Percentiles rank a stretch among this genome's conserved stretches.
These are phyloP conservation scores for Agrilus planipennis DNA, from an alignment of 1,140 invertebrate genomes.

Conservation along the genomic window DNA sequence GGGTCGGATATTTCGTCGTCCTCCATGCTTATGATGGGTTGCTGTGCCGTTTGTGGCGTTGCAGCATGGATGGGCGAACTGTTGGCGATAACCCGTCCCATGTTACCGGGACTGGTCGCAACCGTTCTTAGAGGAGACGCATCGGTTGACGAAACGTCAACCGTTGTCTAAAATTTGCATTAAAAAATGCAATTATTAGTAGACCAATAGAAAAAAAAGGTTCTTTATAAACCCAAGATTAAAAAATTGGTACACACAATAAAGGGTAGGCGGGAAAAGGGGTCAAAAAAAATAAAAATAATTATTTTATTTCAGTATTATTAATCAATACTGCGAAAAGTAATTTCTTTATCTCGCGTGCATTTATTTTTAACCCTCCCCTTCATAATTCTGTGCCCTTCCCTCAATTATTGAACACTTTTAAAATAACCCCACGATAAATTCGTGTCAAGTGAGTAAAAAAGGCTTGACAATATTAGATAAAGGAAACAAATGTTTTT, in stretches of 20 bases:
- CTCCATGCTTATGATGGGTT: slow-evolving; percentile 86
- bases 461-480: no score
- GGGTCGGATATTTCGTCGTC: slow-evolving; percentile 84
- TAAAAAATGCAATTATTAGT: neutral
- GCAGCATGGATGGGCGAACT: slow-evolving; percentile 21
- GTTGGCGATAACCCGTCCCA: slow-evolving; percentile 17
- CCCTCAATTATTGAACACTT: no score
- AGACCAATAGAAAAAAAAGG: neutral
- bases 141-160: slow-evolving; percentile 17
- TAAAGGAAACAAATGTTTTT: no score
- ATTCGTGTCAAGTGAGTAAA: no score
- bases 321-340: no score
- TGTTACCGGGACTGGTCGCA: slow-evolving; percentile 10
- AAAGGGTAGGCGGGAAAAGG: neutral
- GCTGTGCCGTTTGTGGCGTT: slow-evolving; percentile 38
- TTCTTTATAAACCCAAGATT: neutral
- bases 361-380: no score
- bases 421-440: no score
- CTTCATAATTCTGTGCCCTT: no score
- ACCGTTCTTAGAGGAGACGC: slow-evolving; percentile 26
- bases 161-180: slow-evolving; percentile 5
- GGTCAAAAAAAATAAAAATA: neutral
- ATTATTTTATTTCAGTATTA: no score
- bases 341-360: no score
- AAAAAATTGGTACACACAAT: neutral